phyloP scores from a whole-genome alignment of 2,113 vertebrate genomes.

The Lophura nycthemera region DNA sequence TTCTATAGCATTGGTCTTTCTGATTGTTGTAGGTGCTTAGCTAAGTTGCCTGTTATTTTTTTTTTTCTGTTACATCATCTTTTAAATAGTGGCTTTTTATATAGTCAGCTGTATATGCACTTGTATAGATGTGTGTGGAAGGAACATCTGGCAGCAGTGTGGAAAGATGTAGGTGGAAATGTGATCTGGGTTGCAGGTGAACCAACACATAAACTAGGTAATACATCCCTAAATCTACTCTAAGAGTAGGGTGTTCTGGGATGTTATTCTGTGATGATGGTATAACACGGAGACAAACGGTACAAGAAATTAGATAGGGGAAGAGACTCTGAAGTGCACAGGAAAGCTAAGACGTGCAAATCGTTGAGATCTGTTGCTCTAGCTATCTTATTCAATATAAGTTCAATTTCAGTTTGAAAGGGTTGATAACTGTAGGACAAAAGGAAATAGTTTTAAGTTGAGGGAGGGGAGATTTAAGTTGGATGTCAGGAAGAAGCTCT shows the following conservation, averaged over 20 bases:
- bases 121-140: not conserved
- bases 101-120: not conserved
- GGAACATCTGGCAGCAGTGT: not conserved
- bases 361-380: fast-evolving
- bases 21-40: not conserved
- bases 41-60: not conserved
- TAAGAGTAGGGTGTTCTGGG: not conserved
- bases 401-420: not conserved
- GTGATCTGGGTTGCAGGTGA: not conserved
- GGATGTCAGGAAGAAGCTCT: too few species aligned
- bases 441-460: too few species aligned
- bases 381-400: not conserved
- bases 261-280: fast-evolving
- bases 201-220: fast-evolving
- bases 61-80: not conserved
- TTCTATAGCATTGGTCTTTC: too few species aligned
- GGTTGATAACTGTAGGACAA: too few species aligned
- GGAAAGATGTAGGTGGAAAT: not conserved
- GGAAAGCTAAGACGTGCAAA: not conserved
- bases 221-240: not conserved
- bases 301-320: not conserved
- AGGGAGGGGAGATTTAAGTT: too few species aligned
- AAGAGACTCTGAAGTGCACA: not conserved
- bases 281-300: not conserved
- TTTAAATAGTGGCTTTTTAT: not conserved